Conservation (phyloP, 2,888 invertebrate species). For the Pachymerium ferrugineum region DNA sequence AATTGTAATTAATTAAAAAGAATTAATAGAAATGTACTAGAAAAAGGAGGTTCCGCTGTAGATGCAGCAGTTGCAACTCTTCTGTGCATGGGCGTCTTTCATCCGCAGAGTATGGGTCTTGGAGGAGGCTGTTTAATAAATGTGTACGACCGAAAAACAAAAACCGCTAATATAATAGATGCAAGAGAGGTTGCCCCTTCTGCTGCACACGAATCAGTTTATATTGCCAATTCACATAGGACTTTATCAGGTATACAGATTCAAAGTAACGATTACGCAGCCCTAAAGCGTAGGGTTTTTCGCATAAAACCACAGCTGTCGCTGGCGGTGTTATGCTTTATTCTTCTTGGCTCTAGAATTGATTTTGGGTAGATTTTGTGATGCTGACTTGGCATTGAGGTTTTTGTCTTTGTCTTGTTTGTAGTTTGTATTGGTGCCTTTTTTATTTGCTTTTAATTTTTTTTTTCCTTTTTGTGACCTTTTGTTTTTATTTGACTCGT, state of each 20-base stretch:
- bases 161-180: conserved; percentile 59
- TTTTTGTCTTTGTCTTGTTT: too few relatives aligned
- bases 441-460: too few relatives aligned
- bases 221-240: conserved; percentile 1
- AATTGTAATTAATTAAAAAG: background rate
- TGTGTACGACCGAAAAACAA: conserved; percentile 55
- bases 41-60: conserved; percentile 46
- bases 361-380: too few relatives aligned
- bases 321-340: too few relatives aligned
- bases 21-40: conserved; percentile 41
- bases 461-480: too few relatives aligned
- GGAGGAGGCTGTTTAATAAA: conserved; percentile 62
- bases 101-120: conserved; percentile 48
- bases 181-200: conserved; percentile 71
- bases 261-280: too few relatives aligned
- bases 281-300: too few relatives aligned
- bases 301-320: too few relatives aligned
- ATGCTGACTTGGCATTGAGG: too few relatives aligned
- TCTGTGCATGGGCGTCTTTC: conserved; percentile 47
- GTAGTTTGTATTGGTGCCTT: too few relatives aligned
- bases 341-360: too few relatives aligned
- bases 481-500: too few relatives aligned
- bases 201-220: conserved; percentile 58
- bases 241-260: conserved; percentile 2
- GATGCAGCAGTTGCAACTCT: conserved; percentile 48